Evolutionary conservation across 2,888 invertebrate species (phyloP).

Genomic region (Herminia tarsipennalis): DNA sequence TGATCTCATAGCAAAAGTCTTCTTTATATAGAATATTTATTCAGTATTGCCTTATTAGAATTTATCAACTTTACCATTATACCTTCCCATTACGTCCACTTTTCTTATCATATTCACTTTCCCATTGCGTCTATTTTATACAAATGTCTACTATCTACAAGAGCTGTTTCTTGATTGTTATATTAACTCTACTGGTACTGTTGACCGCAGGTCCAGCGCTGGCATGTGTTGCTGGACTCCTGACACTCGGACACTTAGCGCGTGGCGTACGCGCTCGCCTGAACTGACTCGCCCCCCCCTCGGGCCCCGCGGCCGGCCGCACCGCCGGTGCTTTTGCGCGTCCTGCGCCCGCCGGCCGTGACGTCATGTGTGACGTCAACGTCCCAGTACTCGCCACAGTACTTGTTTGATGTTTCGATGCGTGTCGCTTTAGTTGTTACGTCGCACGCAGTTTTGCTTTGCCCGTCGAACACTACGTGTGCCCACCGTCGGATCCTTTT

Average conservation of each 20-base stretch:
- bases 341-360: slow-evolving; percentile 22
- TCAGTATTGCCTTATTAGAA: too few species aligned
- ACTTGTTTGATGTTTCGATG: slow-evolving; percentile 18
- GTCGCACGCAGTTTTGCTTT: slow-evolving; percentile 30
- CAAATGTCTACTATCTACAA: too few species aligned
- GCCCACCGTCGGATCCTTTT: slow-evolving; percentile 10
- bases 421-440: slow-evolving; percentile 37
- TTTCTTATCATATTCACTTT: too few species aligned
- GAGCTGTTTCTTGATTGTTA: too few species aligned
- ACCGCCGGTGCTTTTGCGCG: slow-evolving; percentile 13
- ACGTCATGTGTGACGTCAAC: too few species aligned
- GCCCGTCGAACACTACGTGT: slow-evolving; percentile 14
- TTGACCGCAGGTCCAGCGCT: slow-evolving; percentile 91
- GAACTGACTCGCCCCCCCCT: slow-evolving; percentile 42
- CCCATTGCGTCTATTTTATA: too few species aligned
- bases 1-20: too few species aligned
- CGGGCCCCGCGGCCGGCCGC: slow-evolving; percentile 16
- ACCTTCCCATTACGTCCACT: too few species aligned
- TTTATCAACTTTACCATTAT: too few species aligned
- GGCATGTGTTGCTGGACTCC: slow-evolving; percentile 95
- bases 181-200: neutral
- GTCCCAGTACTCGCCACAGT: too few species aligned
- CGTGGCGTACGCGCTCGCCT: slow-evolving; percentile 54
- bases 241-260: slow-evolving; percentile 83
- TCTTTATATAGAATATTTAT: too few species aligned